Percentiles rank a stretch among this genome's conserved stretches.
These are phyloP conservation scores for Ailuropoda melanoleuca DNA, from an alignment of 2,113 vertebrate species.

Conservation along the genomic window DNA sequence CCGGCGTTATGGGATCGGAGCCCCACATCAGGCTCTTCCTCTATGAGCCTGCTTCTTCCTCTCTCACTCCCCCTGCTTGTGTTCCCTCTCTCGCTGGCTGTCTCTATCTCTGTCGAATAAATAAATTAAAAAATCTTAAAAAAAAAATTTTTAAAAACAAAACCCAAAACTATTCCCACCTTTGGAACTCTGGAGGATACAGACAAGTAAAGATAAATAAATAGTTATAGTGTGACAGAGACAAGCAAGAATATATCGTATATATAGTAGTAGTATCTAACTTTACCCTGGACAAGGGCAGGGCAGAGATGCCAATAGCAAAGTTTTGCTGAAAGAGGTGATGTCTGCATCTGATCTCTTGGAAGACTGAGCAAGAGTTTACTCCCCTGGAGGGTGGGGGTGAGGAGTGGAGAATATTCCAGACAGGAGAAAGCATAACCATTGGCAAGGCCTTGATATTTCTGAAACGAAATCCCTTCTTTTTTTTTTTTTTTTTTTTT, in stretches of 20 bases:
- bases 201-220: not conserved
- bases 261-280: not conserved
- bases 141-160: slow-evolving; percentile 38
- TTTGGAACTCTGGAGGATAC: not conserved
- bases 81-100: no score
- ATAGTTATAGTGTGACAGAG: not conserved
- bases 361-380: not conserved
- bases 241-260: not conserved
- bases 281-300: not conserved
- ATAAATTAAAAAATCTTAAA: no score
- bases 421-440: not conserved
- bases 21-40: no score
- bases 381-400: accelerated
- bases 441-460: not conserved
- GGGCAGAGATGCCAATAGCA: not conserved
- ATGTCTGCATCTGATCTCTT: not conserved
- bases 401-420: not conserved
- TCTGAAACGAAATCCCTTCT: not conserved
- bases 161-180: not conserved
- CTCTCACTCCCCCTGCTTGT: no score
- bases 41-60: no score
- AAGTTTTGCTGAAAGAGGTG: not conserved
- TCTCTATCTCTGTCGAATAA: no score
- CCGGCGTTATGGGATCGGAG: no score
- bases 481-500: no score